A percentile compares a stretch with the other conserved stretches of the same genome.
These are phyloP conservation scores for Gila orcuttii DNA, from an alignment of 2,113 vertebrate genomes.

Conservation along the genomic window DNA sequence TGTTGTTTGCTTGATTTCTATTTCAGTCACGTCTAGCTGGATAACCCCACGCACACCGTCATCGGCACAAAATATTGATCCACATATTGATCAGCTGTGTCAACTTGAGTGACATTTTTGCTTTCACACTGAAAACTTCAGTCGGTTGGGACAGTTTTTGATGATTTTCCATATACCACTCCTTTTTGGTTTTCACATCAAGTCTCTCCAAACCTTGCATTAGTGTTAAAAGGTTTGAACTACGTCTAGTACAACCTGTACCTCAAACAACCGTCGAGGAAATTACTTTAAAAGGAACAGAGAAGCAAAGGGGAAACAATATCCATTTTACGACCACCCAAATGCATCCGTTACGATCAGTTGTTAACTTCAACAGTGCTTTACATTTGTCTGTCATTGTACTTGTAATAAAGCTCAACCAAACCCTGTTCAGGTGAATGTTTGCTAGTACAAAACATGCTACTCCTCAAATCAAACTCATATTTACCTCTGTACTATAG, in stretches of 20 bases:
- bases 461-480: background rate
- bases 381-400: background rate
- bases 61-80: background rate
- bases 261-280: background rate
- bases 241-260: conserved; percentile 16
- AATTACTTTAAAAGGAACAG: conserved; percentile 30
- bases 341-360: conserved; percentile 51
- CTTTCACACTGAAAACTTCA: background rate
- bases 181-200: background rate
- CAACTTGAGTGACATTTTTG: background rate
- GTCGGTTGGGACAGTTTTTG: background rate
- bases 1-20: background rate
- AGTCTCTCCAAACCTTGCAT: background rate
- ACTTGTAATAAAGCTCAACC: conserved; percentile 40
- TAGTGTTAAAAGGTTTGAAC: background rate
- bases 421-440: conserved; percentile 13
- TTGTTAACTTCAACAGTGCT: background rate
- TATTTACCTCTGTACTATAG: conserved; percentile 4
- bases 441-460: background rate
- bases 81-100: background rate
- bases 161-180: background rate
- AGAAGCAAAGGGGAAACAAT: conserved; percentile 44
- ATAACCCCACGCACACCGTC: background rate
- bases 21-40: background rate
- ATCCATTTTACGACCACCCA: conserved; percentile 65